Evolutionary conservation across 2,888 invertebrate genomes (phyloP).

Genomic region (Agonopterix arenella): DNA sequence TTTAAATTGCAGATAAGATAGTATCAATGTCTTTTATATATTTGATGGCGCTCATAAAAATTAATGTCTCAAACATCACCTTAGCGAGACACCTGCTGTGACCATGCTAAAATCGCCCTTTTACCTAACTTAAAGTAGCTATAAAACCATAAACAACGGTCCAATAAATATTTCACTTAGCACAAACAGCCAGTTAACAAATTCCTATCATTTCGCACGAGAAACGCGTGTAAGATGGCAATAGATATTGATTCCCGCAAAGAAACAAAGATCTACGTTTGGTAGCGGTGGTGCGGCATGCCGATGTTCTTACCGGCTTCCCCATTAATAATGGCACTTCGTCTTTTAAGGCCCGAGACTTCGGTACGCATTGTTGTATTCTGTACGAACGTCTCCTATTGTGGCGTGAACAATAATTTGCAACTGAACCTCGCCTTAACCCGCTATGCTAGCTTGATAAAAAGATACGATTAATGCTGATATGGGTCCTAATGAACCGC

Average conservation of each 20-base stretch:
- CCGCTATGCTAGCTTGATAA: background rate
- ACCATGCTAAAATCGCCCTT: slow-evolving; percentile 4
- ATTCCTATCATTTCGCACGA: slow-evolving; percentile 2
- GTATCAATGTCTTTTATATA: slow-evolving; percentile 4
- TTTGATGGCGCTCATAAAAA: slow-evolving; percentile 5
- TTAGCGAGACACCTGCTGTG: slow-evolving; percentile 7
- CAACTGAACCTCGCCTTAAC: slow-evolving; percentile 37
- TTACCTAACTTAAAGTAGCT: background rate
- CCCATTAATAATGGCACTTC: slow-evolving; percentile 46
- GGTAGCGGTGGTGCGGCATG: slow-evolving; percentile 29
- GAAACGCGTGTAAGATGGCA: slow-evolving; percentile 6
- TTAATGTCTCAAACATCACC: slow-evolving; percentile 3
- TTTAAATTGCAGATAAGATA: slow-evolving; percentile 2
- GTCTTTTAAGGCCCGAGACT: slow-evolving; percentile 40
- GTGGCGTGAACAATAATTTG: slow-evolving; percentile 57
- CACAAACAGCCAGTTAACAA: slow-evolving; percentile 3
- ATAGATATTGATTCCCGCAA: slow-evolving; percentile 21
- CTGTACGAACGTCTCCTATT: slow-evolving; percentile 38
- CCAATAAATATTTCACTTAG: background rate
- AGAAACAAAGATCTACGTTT: slow-evolving; percentile 35
- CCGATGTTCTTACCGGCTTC: slow-evolving; percentile 34
- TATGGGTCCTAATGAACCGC: background rate
- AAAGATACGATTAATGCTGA: background rate
- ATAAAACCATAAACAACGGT: background rate
- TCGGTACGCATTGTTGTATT: slow-evolving; percentile 39